phyloP scores from a whole-genome alignment of 2,113 vertebrate species.

The Psettodes erumei region DNA sequence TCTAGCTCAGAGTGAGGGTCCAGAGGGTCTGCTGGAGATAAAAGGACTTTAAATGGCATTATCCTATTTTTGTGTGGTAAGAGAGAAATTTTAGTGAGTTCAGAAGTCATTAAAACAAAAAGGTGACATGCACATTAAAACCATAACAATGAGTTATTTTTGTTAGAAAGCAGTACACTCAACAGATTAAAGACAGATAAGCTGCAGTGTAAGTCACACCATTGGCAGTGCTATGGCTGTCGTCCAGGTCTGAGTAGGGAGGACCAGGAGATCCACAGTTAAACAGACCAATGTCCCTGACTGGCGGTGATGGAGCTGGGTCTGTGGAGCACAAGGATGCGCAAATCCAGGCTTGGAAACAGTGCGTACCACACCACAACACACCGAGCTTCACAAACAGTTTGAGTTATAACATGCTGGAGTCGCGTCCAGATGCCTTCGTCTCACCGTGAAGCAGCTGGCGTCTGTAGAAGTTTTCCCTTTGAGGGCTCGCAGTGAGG shows the following conservation, averaged over 20 bases:
- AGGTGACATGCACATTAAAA: neutral
- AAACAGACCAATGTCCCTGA: constrained; percentile 89
- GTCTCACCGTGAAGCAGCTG: constrained; percentile 83
- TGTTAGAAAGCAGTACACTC: constrained; percentile 14
- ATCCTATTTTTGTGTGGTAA: neutral
- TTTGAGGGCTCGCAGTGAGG: constrained; percentile 75
- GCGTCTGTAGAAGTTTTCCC: constrained; percentile 74
- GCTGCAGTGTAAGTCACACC: constrained; percentile 75
- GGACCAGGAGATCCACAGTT: constrained; percentile 77
- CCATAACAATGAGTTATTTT: neutral
- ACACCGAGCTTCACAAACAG: constrained; percentile 15
- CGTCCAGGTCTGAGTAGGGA: constrained; percentile 72
- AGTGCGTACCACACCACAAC: constrained; percentile 49
- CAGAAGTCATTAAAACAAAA: constrained; percentile 12
- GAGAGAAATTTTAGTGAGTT: neutral
- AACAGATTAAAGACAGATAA: constrained; percentile 19
- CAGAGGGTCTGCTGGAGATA: constrained; percentile 67
- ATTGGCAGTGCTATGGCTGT: constrained; percentile 79
- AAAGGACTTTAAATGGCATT: neutral
- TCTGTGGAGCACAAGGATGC: constrained; percentile 81
- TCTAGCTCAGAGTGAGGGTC: constrained; percentile 83
- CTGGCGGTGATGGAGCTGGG: constrained; percentile 89
- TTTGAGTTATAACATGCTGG: neutral
- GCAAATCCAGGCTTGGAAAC: constrained; percentile 61
- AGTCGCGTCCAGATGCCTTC: accelerated